phyloP scores from a whole-genome alignment of 2,888 invertebrate species.

The Netelia virgata region DNA sequence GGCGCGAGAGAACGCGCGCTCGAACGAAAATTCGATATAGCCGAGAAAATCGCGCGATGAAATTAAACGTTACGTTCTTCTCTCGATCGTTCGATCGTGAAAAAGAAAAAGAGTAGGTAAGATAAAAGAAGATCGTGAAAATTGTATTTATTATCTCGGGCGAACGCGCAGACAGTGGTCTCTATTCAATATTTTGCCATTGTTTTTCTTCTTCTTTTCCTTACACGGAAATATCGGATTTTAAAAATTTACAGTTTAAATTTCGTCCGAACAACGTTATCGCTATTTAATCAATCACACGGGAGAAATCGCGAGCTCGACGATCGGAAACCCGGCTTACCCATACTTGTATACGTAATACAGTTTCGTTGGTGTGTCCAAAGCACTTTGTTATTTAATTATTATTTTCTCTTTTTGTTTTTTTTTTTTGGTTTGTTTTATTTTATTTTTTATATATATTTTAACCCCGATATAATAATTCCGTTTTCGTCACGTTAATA shows the following conservation, averaged over 20 bases:
- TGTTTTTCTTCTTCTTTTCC: background rate
- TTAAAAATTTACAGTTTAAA: background rate
- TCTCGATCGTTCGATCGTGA: background rate
- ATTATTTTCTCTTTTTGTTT: constrained; percentile 47
- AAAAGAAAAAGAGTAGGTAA: background rate
- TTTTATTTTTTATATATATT: too few relatives aligned
- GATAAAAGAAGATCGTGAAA: background rate
- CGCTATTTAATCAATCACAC: constrained; percentile 44
- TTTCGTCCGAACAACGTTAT: constrained; percentile 9
- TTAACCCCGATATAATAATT: constrained; percentile 32
- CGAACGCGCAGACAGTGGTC: background rate
- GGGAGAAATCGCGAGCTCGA: constrained; percentile 57
- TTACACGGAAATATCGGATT: constrained; percentile 3
- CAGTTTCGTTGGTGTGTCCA: constrained; percentile 57
- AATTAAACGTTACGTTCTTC: background rate
- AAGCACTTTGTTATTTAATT: constrained; percentile 53
- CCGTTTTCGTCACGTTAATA: constrained; percentile 36
- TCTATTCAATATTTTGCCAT: background rate
- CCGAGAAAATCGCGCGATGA: background rate
- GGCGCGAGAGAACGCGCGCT: background rate
- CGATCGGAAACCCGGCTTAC: constrained; percentile 38
- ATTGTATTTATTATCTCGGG: background rate
- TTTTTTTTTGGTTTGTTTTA: background rate
- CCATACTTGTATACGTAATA: constrained; percentile 33
- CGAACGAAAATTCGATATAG: background rate